Conservation (phyloP, 2,888 invertebrate species). For the Arge pagana region DNA sequence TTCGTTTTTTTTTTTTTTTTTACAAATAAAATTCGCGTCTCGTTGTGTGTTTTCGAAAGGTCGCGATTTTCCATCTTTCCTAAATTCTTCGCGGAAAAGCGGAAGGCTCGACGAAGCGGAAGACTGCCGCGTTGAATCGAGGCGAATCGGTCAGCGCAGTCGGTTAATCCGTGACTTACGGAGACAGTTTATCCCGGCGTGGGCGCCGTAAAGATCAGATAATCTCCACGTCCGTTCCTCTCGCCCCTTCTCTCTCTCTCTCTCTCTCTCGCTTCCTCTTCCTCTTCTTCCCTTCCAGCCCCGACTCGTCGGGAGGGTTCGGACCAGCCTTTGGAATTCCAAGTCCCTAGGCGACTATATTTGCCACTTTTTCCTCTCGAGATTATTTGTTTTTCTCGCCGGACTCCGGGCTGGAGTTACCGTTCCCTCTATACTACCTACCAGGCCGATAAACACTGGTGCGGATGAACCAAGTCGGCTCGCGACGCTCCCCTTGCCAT, state of each 20-base stretch:
- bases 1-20: not conserved
- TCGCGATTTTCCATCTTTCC: slow-evolving; percentile 9
- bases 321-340: too few species aligned
- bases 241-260: slow-evolving; percentile 16
- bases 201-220: not conserved
- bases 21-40: not conserved
- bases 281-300: slow-evolving; percentile 7
- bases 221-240: slow-evolving; percentile 20
- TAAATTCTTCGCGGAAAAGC: not conserved
- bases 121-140: not conserved
- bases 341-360: too few species aligned
- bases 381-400: too few species aligned
- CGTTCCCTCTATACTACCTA: too few species aligned
- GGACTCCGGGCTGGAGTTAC: too few species aligned
- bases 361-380: too few species aligned
- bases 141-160: not conserved
- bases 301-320: too few species aligned
- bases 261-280: slow-evolving; percentile 17
- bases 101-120: not conserved
- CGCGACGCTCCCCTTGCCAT: too few species aligned
- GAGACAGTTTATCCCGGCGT: not conserved
- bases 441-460: too few species aligned
- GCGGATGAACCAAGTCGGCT: too few species aligned
- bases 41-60: not conserved
- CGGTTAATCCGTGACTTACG: slow-evolving; percentile 33